A percentile compares a stretch with the other conserved stretches of the same genome.
phyloP scores from a whole-genome alignment of 2,888 invertebrate species.

The Hypena proboscidalis region DNA sequence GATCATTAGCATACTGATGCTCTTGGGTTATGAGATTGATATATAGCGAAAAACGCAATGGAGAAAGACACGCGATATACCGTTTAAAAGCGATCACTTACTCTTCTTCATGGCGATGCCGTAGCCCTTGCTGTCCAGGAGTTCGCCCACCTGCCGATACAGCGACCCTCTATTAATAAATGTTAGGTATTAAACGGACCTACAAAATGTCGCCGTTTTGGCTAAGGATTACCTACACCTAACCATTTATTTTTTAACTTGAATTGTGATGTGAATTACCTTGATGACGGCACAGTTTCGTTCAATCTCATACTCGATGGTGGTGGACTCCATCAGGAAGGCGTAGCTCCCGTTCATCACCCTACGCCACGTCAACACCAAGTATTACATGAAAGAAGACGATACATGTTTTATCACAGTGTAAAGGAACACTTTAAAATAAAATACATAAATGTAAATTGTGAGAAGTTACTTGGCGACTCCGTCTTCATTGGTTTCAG shows the following conservation, averaged over 20 bases:
- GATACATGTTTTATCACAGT: too few relatives aligned
- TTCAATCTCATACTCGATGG: slow-evolving; percentile 93
- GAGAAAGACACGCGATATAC: neutral
- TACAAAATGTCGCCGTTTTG: too few relatives aligned
- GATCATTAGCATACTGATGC: too few relatives aligned
- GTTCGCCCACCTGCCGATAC: slow-evolving; percentile 86
- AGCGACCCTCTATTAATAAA: too few relatives aligned
- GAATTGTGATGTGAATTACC: slow-evolving; percentile 57
- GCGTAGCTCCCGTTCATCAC: slow-evolving; percentile 86
- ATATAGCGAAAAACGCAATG: too few relatives aligned
- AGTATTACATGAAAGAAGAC: neutral
- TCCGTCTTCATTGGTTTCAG: slow-evolving; percentile 86
- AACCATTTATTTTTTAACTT: too few relatives aligned
- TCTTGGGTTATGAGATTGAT: too few relatives aligned
- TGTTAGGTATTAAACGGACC: too few relatives aligned
- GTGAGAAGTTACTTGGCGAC: slow-evolving; percentile 75
- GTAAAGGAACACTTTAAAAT: too few relatives aligned
- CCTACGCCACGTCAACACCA: slow-evolving; percentile 32
- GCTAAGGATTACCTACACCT: too few relatives aligned
- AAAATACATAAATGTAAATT: too few relatives aligned
- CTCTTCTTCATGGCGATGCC: slow-evolving; percentile 94
- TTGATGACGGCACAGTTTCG: slow-evolving; percentile 90
- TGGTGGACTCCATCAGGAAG: slow-evolving; percentile 95
- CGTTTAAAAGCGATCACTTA: slow-evolving; percentile 56
- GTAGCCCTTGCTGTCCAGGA: slow-evolving; percentile 93